Conservation (phyloP, 2,797 vertebrate genomes). For the Lutra lutra region DNA sequence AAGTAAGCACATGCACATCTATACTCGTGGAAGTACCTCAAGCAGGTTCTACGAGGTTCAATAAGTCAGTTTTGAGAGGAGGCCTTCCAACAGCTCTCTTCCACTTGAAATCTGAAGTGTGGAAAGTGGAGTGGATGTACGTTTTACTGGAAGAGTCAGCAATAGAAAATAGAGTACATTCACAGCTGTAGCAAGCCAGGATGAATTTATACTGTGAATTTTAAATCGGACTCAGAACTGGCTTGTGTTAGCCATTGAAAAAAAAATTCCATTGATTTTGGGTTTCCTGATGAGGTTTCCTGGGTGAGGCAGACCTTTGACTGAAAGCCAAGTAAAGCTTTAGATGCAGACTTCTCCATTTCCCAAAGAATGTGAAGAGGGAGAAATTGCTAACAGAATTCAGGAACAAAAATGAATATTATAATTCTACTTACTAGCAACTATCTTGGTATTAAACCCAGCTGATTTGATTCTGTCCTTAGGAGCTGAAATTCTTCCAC, state of each 20-base stretch:
- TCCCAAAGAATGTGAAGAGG: conserved; percentile 52
- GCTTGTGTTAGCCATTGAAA: conserved; percentile 47
- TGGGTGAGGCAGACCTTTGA: conserved; percentile 46
- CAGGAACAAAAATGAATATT: conserved; percentile 21
- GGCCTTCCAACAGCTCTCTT: conserved; percentile 64
- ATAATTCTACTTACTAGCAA: conserved; percentile 21
- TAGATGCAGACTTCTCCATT: conserved; percentile 28
- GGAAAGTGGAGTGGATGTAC: conserved; percentile 65
- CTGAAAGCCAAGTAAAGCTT: conserved; percentile 46
- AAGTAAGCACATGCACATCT: background rate
- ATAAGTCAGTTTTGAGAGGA: conserved; percentile 66
- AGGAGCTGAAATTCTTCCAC: background rate
- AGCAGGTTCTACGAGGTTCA: conserved; percentile 56
- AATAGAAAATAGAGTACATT: conserved; percentile 63
- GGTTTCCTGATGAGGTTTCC: conserved; percentile 51
- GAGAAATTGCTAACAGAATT: conserved; percentile 39
- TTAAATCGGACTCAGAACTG: conserved; percentile 63
- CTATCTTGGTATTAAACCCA: background rate
- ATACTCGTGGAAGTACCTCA: conserved; percentile 24
- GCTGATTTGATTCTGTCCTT: background rate
- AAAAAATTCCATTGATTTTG: conserved; percentile 50
- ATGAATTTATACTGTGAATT: conserved; percentile 56
- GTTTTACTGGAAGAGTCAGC: conserved; percentile 68
- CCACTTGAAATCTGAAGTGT: conserved; percentile 74
- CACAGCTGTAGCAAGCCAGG: conserved; percentile 53